Conservation (phyloP, 2,888 invertebrate species). For the Pseudococcus viburni region DNA sequence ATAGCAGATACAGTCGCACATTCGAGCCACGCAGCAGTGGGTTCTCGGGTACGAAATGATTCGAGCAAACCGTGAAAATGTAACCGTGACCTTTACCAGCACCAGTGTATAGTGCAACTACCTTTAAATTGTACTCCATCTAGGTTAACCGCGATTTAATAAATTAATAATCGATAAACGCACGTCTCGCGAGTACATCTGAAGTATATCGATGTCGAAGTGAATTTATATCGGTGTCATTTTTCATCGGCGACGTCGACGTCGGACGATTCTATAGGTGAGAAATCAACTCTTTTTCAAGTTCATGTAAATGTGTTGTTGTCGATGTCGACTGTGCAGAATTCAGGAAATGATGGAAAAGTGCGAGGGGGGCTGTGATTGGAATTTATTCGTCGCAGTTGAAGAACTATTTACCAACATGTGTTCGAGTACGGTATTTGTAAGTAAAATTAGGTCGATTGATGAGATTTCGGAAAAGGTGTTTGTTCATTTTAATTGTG, state of each 20-base stretch:
- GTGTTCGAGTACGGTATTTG: not conserved
- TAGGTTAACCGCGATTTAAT: constrained; percentile 20
- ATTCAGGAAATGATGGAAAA: not conserved
- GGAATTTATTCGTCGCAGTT: not conserved
- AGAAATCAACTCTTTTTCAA: not conserved
- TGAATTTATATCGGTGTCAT: constrained; percentile 2
- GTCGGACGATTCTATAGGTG: not conserved
- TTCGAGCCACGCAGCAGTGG: not conserved
- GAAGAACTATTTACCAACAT: not conserved
- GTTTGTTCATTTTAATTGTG: too few species aligned
- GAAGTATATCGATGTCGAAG: not conserved
- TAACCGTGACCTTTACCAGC: constrained; percentile 46
- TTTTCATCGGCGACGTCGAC: not conserved
- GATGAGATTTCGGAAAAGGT: not conserved
- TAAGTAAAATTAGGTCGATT: not conserved
- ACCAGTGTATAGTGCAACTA: constrained; percentile 3
- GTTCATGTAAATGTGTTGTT: not conserved
- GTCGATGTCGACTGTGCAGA: not conserved
- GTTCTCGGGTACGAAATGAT: constrained; percentile 11
- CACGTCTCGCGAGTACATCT: not conserved
- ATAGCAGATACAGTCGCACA: not conserved
- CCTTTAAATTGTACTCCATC: constrained; percentile 38
- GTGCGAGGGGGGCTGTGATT: not conserved
- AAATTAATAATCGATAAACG: constrained; percentile 28
- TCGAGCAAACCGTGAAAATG: constrained; percentile 33